phyloP scores from a whole-genome alignment of 2,113 vertebrate genomes.

The Bubalus kerabau region DNA sequence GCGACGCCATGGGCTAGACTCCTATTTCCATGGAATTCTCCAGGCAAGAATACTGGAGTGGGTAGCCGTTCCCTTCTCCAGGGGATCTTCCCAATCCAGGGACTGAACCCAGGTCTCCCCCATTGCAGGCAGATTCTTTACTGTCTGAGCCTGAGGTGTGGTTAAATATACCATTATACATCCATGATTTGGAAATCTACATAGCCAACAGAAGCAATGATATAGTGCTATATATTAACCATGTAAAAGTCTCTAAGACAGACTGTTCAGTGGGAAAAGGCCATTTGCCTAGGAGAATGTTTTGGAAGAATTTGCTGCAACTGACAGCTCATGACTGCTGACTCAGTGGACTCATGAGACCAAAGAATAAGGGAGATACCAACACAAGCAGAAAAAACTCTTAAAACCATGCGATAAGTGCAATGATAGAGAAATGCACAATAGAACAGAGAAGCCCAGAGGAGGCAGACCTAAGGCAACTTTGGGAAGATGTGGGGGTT shows the following conservation, averaged over 20 bases:
- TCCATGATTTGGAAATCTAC: background rate
- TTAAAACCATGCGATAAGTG: background rate
- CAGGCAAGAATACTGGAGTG: background rate
- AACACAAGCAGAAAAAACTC: background rate
- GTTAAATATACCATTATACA: background rate
- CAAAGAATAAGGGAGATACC: background rate
- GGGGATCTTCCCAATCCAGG: background rate
- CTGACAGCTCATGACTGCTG: background rate
- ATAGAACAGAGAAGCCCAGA: background rate
- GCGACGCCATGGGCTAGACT: rapidly evolving
- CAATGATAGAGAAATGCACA: background rate
- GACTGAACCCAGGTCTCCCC: background rate
- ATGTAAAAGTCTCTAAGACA: background rate
- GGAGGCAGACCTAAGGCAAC: background rate
- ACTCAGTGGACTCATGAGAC: background rate
- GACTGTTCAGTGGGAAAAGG: background rate
- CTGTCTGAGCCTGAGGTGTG: background rate
- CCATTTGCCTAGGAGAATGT: background rate
- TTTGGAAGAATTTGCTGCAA: background rate
- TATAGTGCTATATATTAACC: background rate
- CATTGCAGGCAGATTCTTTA: background rate
- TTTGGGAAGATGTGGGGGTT: background rate
- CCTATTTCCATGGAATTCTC: background rate
- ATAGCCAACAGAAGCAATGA: background rate
- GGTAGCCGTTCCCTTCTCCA: background rate